A percentile compares a stretch with the other conserved stretches of the same genome.
These are phyloP conservation scores for Jordanella pulchra DNA, from an alignment of 2,797 vertebrate genomes.

Conservation along the genomic window DNA sequence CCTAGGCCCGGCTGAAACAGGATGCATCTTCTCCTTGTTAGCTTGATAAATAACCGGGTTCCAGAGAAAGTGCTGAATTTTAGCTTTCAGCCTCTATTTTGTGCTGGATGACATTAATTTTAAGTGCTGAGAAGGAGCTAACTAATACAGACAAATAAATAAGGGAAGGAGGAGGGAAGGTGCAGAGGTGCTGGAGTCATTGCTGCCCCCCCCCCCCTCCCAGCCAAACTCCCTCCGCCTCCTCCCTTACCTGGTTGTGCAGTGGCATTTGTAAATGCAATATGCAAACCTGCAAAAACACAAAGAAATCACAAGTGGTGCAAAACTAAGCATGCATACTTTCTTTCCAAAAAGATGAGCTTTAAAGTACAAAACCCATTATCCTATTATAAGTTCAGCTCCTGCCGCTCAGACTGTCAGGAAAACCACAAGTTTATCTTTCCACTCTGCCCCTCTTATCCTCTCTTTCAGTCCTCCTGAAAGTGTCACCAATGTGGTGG, in stretches of 20 bases:
- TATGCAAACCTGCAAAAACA: conserved; percentile 69
- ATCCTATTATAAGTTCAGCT: conserved; percentile 25
- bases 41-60: conserved; percentile 99
- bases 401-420: conserved; percentile 47
- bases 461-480: conserved; percentile 31
- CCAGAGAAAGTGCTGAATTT: conserved; percentile 97
- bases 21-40: conserved; percentile 94
- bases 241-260: conserved; percentile 44
- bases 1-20: conserved; percentile 83
- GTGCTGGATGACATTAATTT: conserved; percentile 98
- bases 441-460: conserved; percentile 24
- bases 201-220: conserved; percentile 56
- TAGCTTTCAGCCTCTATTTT: conserved; percentile 96
- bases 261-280: conserved; percentile 52
- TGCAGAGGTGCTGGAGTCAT: conserved; percentile 86
- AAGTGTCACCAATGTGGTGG: conserved; percentile 26
- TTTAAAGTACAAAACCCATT: conserved; percentile 36
- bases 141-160: conserved; percentile 88
- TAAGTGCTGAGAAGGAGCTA: conserved; percentile 93
- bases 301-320: conserved; percentile 15
- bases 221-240: conserved; percentile 14
- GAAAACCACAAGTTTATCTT: conserved; percentile 31
- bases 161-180: conserved; percentile 80
- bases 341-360: conserved; percentile 28
- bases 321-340: conserved; percentile 28